Percentiles rank a stretch among this genome's conserved stretches.
Conservation (phyloP, 2,888 invertebrate genomes). For the Chrysotoxum bicinctum region DNA sequence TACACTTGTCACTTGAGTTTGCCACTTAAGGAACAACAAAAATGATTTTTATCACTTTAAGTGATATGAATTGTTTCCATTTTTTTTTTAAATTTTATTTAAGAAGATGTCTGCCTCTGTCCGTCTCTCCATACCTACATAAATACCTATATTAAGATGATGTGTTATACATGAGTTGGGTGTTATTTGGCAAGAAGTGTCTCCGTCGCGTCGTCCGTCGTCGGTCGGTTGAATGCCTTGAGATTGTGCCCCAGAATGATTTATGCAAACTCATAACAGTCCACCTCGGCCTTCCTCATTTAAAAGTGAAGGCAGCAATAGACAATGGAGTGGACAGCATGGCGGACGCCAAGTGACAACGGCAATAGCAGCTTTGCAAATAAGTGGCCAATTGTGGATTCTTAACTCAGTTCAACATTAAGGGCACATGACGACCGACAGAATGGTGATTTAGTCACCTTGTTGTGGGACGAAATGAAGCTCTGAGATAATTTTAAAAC, state of each 20-base stretch:
- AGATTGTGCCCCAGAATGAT: conserved; percentile 52
- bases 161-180: conserved; percentile 26
- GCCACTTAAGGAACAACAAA: conserved; percentile 31
- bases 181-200: conserved; percentile 16
- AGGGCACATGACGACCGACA: conserved; percentile 25
- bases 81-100: neutral
- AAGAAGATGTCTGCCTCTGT: conserved; percentile 5
- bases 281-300: conserved; percentile 51
- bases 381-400: conserved; percentile 39
- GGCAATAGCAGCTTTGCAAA: neutral
- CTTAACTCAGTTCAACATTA: conserved; percentile 5
- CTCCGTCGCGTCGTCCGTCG: neutral
- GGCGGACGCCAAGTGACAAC: conserved; percentile 3
- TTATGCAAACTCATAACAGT: conserved; percentile 63
- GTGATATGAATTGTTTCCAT: conserved; percentile 65
- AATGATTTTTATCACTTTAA: conserved; percentile 64
- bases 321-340: neutral
- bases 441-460: conserved; percentile 23
- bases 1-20: conserved; percentile 23
- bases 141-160: neutral
- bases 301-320: conserved; percentile 28
- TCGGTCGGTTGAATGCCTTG: conserved; percentile 33
- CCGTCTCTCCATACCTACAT: neutral
- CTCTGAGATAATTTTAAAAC: conserved; percentile 6
- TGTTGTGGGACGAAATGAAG: conserved; percentile 28